Percentiles rank a stretch among this genome's conserved stretches.
Conservation (phyloP, 2,797 vertebrate genomes). For the Mus minutoides region DNA sequence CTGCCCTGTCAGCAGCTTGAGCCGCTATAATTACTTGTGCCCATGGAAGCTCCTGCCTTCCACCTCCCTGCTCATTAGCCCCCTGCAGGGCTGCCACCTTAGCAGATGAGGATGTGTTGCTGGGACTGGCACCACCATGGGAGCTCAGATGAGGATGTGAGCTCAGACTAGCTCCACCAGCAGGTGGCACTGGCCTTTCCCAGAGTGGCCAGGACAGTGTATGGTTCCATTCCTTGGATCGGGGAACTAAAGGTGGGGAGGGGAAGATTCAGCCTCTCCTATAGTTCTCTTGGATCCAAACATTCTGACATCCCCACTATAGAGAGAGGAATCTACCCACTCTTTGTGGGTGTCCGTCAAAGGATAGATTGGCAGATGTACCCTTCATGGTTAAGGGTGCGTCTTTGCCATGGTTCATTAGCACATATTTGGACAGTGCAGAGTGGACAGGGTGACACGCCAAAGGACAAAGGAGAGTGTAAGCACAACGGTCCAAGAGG, state of each 20-base stretch:
- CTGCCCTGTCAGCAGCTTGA: constrained; percentile 77
- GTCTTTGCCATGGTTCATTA: not conserved
- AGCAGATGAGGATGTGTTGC: constrained; percentile 84
- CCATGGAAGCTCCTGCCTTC: constrained; percentile 81
- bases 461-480: fast-evolving
- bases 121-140: not conserved
- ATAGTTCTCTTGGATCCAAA: fast-evolving
- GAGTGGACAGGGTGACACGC: not conserved
- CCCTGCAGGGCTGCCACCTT: constrained; percentile 75
- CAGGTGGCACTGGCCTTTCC: not conserved
- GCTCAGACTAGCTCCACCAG: not conserved
- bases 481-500: fast-evolving
- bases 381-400: fast-evolving
- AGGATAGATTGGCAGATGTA: fast-evolving
- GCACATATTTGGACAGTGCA: not conserved
- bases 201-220: fast-evolving
- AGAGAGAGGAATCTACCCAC: fast-evolving
- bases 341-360: fast-evolving
- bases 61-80: constrained; percentile 87
- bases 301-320: not conserved
- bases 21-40: constrained; percentile 77
- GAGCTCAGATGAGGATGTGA: constrained; percentile 81
- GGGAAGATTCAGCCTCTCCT: not conserved
- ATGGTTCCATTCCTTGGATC: not conserved
- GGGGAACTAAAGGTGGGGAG: not conserved